phyloP scores from a whole-genome alignment of 2,888 invertebrate genomes.

The Ophion ventricosus region DNA sequence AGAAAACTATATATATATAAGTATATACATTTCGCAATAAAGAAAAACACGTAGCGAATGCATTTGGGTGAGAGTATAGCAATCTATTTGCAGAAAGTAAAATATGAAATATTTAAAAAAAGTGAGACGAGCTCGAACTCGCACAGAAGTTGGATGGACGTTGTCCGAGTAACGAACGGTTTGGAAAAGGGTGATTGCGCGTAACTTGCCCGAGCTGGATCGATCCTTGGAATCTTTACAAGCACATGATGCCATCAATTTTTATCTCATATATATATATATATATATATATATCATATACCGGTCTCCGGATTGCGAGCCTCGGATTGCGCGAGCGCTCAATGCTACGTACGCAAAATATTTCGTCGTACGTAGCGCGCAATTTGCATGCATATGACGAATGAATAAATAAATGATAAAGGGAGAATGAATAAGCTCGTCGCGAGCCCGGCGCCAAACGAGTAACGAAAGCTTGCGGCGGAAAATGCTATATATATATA shows the following conservation, averaged over 20 bases:
- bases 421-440: neutral
- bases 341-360: neutral
- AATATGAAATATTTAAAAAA: neutral
- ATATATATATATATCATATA: no score
- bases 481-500: neutral
- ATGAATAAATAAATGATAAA: neutral
- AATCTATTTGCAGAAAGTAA: neutral
- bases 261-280: no score
- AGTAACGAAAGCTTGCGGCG: neutral
- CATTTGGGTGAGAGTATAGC: neutral
- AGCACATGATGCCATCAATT: no score
- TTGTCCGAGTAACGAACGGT: no score
- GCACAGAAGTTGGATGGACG: no score
- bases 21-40: neutral
- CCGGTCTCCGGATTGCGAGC: neutral
- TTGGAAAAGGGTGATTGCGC: no score
- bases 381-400: conserved; percentile 1
- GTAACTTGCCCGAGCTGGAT: no score
- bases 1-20: no score
- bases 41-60: neutral
- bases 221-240: no score
- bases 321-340: neutral
- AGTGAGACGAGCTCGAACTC: no score
- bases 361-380: neutral
- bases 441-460: neutral